These are phyloP conservation scores for Sipha flava DNA, from an alignment of 1,140 invertebrate species.

Conservation along the genomic window DNA sequence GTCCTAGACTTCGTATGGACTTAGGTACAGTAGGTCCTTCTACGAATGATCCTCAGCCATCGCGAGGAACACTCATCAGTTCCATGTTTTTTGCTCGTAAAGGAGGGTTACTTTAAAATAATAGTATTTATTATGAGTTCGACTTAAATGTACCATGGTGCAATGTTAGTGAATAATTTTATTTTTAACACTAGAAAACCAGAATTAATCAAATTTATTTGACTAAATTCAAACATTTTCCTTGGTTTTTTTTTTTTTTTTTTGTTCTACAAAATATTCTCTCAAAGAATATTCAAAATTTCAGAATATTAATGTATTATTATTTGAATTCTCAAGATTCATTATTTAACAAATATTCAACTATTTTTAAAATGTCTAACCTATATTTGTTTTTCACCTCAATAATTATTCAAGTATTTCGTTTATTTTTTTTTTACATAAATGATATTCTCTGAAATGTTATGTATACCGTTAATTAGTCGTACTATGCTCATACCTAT, in stretches of 20 bases:
- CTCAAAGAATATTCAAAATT: not conserved
- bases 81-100: constrained; percentile 72
- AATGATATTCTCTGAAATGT: not conserved
- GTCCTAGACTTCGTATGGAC: constrained; percentile 40
- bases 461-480: not conserved
- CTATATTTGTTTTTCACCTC: not conserved
- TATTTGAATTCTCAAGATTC: not conserved
- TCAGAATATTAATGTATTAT: not conserved
- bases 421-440: not conserved
- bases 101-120: constrained; percentile 61
- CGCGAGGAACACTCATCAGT: constrained; percentile 63
- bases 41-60: constrained; percentile 40
- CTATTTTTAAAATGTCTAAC: not conserved
- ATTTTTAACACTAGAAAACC: not conserved
- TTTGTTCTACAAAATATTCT: not conserved
- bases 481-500: not conserved
- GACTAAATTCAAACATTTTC: not conserved
- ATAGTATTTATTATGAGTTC: not conserved
- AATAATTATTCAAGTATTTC: not conserved
- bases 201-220: not conserved
- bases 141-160: constrained; percentile 1
- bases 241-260: not conserved
- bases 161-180: constrained; percentile 1
- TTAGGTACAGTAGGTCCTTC: constrained; percentile 33
- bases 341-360: not conserved